Conservation (phyloP, 2,113 vertebrate genomes). For the Excalfactoria chinensis region DNA sequence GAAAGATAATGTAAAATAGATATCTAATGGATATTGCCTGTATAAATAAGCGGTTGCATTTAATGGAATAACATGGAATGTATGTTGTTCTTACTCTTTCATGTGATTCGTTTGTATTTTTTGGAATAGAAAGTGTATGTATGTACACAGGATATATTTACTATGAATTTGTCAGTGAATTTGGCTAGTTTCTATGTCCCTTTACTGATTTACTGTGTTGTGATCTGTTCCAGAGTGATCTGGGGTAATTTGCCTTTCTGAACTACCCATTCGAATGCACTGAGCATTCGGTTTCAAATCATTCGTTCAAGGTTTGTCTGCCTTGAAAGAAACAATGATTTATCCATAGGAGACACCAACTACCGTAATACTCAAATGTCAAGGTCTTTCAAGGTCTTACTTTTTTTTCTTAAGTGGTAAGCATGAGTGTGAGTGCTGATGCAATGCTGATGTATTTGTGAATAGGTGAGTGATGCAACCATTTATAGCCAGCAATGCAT, state of each 20-base stretch:
- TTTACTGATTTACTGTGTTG: neutral
- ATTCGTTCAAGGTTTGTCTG: slow-evolving; percentile 9
- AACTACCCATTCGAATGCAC: neutral
- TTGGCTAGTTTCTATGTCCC: neutral
- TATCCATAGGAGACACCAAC: slow-evolving; percentile 22
- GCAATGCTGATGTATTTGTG: neutral
- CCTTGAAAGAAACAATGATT: neutral
- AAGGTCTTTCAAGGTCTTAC: neutral
- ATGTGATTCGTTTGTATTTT: neutral
- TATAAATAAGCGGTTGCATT: neutral
- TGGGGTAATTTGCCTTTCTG: neutral
- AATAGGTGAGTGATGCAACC: neutral
- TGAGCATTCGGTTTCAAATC: neutral
- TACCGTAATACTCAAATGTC: slow-evolving; percentile 17
- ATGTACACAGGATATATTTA: neutral
- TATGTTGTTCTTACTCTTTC: neutral
- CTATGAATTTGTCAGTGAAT: neutral
- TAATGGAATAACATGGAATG: neutral
- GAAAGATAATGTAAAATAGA: neutral
- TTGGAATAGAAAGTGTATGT: neutral
- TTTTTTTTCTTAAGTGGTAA: neutral
- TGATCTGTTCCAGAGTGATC: neutral
- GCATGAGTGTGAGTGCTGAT: neutral
- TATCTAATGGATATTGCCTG: neutral
- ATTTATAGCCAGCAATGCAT: neutral